Base-by-base conservation (phyloP, 1,140 invertebrate species). In the Colletes latitarsis region DNA sequence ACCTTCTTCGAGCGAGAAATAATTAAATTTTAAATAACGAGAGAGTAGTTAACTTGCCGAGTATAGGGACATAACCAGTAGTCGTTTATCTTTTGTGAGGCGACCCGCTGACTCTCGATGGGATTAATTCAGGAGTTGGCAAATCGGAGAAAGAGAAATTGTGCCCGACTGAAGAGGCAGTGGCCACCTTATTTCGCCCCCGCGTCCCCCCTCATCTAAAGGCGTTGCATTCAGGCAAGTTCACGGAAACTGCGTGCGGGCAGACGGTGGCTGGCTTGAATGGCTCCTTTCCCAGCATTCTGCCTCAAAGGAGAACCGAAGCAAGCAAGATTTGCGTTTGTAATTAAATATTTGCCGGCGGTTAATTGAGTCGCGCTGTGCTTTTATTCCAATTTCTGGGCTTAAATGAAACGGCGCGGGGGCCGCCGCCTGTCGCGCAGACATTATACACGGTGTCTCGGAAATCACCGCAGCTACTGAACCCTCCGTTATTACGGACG, bases 321-420 rank as follows among this genome's bases (percentile, higher is more conserved):
- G 52, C 63, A 66, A 63, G 57, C 71, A 66, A 81, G 82, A 83
- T 87, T 86, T 86, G 85, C 82, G 82, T 87, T 87, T 83, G 85
- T 87, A 87, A 87, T 87, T 86, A 87, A 87, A 87, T 87, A 87
- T 87, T 87, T 86, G 85, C 84, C 77, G 70, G 81, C 66, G 85
- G 85, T 87, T 87, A 87, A 87, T 87, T 87, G 85, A 86, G 85
- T 86, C 81, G 81, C 84, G 77, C 81, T 87, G 81, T 81, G 77
- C 84, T 87, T 83, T 87, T 86, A 87, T 87, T 86, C 84, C 85
- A 86, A 87, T 87, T 86, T 81, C 85, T 71, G 58, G 64, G 69
- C 58, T 83, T 78, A 86, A 87, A 87, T 86, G 84, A 87, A 83
- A 83, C 66, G 81, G 57, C 75, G 72, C 58, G 62, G 81, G 67